phyloP scores from a whole-genome alignment of 2,113 vertebrate species.

The Aegotheles bennettii region DNA sequence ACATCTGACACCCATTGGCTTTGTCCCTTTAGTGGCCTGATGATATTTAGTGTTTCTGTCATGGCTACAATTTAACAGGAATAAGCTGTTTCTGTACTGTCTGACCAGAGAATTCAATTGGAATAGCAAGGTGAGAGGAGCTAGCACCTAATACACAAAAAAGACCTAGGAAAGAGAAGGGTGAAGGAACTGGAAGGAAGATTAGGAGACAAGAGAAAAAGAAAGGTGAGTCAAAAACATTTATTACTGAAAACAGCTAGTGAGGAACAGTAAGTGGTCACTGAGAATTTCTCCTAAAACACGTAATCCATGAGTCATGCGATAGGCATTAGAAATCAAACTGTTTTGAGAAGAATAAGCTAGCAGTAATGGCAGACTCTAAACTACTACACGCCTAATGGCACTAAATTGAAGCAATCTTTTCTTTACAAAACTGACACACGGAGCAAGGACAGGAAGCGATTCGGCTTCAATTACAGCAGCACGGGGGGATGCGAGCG shows the following conservation, averaged over 20 bases:
- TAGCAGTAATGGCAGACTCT: background rate
- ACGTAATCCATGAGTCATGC: background rate
- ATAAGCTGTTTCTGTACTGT: background rate
- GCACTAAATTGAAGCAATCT: background rate
- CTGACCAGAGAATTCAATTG: background rate
- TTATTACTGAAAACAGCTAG: background rate
- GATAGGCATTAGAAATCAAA: slow-evolving; percentile 28
- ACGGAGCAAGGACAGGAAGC: background rate
- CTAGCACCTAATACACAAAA: slow-evolving; percentile 12
- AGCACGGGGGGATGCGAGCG: background rate
- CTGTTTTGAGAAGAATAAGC: background rate
- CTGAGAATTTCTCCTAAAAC: background rate
- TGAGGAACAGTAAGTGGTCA: background rate
- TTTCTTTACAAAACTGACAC: background rate
- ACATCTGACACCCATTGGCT: background rate
- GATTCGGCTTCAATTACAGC: background rate
- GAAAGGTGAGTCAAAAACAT: background rate
- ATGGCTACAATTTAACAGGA: background rate
- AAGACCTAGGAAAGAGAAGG: slow-evolving; percentile 19
- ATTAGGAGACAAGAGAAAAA: background rate
- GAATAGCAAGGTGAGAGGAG: background rate
- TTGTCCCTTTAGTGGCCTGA: background rate
- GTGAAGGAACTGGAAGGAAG: slow-evolving; percentile 3
- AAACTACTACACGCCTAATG: background rate
- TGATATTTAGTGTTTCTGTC: background rate